Evolutionary conservation across 2,797 vertebrate species (phyloP).

Genomic region (Uromys caudimaculatus): DNA sequence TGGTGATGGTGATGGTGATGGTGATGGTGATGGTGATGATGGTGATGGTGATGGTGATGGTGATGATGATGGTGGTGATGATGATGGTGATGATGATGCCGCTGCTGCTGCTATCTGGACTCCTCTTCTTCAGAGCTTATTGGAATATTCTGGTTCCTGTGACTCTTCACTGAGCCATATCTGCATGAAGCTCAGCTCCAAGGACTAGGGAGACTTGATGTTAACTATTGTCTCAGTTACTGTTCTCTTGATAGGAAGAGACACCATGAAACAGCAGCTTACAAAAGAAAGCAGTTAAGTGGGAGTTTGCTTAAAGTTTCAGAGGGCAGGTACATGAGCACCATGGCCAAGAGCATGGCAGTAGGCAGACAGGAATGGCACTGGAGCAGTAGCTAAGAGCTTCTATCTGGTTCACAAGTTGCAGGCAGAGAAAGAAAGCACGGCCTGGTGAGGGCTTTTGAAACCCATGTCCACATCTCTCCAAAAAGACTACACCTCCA

Average conservation of each 20-base stretch:
- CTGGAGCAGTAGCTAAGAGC: not conserved
- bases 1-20: fast-evolving
- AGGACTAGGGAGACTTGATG: not conserved
- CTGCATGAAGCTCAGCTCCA: not conserved
- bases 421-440: not conserved
- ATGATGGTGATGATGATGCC: fast-evolving
- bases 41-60: no score
- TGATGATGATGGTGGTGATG: fast-evolving
- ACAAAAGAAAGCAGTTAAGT: not conserved
- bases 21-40: fast-evolving
- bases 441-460: not conserved
- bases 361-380: not conserved
- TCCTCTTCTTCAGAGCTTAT: not conserved
- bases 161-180: not conserved
- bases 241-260: not conserved
- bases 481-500: not conserved
- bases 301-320: not conserved
- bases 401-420: not conserved
- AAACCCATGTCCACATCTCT: not conserved
- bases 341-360: not conserved
- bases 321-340: not conserved
- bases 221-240: not conserved
- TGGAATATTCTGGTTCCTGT: not conserved
- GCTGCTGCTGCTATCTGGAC: not conserved
- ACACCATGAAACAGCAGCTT: not conserved